Evolutionary conservation across 2,888 invertebrate species (phyloP).

Genomic region (Matsumyia berberina): DNA sequence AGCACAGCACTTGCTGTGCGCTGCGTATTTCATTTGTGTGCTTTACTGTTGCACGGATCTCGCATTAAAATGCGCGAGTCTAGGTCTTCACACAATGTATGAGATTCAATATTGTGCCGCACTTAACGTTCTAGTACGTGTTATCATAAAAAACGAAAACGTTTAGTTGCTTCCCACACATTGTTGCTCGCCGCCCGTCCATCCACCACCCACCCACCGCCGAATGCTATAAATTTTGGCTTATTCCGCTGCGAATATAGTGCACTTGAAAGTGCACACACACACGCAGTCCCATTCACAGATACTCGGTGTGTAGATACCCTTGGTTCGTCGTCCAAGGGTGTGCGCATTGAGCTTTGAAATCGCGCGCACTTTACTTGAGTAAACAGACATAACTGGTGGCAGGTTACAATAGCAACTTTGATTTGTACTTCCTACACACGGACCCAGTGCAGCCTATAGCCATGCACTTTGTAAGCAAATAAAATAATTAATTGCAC

Average conservation of each 20-base stretch:
- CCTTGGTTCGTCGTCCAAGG: slow-evolving; percentile 63
- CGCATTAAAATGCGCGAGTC: slow-evolving; percentile 30
- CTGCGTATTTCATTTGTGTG: slow-evolving; percentile 41
- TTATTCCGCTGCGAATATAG: slow-evolving; percentile 2
- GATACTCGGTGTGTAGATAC: slow-evolving; percentile 21
- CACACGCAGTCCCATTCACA: slow-evolving; percentile 1
- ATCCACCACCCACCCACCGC: neutral
- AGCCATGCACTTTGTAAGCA: slow-evolving; percentile 17
- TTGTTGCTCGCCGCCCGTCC: neutral
- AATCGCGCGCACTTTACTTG: slow-evolving; percentile 47
- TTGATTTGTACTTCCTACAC: slow-evolving; percentile 48
- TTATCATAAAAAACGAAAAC: slow-evolving; percentile 44
- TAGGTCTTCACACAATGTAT: slow-evolving; percentile 7
- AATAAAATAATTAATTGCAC: slow-evolving; percentile 26
- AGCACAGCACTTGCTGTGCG: slow-evolving; percentile 17
- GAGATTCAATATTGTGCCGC: neutral
- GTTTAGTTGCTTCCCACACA: neutral
- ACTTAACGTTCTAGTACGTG: slow-evolving; percentile 5
- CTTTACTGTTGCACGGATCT: slow-evolving; percentile 46
- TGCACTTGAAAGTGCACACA: slow-evolving; percentile 43
- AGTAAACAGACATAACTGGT: slow-evolving; percentile 14
- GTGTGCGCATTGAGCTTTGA: slow-evolving; percentile 64
- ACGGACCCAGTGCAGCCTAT: slow-evolving; percentile 20
- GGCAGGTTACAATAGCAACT: slow-evolving; percentile 13
- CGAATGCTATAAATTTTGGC: slow-evolving; percentile 15